A percentile compares a stretch with the other conserved stretches of the same genome.
These are phyloP conservation scores for Scaptomyza polygonia DNA, from an alignment of 2,888 invertebrate species.

Conservation along the genomic window DNA sequence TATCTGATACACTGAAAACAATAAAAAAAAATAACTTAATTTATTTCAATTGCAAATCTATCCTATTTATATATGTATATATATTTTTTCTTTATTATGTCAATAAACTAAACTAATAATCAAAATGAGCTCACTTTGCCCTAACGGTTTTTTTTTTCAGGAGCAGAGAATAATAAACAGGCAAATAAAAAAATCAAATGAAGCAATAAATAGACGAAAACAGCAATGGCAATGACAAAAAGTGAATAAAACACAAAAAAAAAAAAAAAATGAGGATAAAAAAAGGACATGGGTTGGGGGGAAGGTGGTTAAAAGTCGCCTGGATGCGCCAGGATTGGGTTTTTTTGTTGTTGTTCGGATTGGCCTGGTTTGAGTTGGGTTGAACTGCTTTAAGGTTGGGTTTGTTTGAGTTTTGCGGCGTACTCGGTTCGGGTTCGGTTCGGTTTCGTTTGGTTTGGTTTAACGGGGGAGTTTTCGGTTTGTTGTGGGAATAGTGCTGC, in stretches of 20 bases:
- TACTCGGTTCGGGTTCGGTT: neutral
- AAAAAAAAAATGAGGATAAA: constrained; percentile 12
- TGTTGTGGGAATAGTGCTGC: constrained; percentile 32
- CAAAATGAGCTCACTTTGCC: neutral
- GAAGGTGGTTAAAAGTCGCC: neutral
- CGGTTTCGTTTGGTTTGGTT: constrained; percentile 8
- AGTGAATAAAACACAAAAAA: constrained; percentile 38
- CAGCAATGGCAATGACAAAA: constrained; percentile 36
- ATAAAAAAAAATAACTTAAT: neutral
- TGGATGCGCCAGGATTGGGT: constrained; percentile 42
- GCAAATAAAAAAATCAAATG: constrained; percentile 66
- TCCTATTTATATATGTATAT: too few relatives aligned
- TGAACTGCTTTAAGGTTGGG: constrained; percentile 26
- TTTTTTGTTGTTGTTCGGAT: constrained; percentile 21
- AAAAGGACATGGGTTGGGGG: constrained; percentile 9
- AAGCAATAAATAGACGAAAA: constrained; percentile 50
- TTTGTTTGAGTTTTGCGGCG: neutral
- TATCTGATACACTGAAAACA: neutral
- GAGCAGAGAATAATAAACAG: constrained; percentile 19
- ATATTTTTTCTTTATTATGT: neutral
- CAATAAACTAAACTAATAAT: too few relatives aligned
- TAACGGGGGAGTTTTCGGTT: constrained; percentile 1
- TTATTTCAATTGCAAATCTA: too few relatives aligned
- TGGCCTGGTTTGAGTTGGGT: constrained; percentile 30
- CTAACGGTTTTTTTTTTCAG: neutral